phyloP scores from a whole-genome alignment of 2,113 vertebrate species.

The Laterallus jamaicensis region DNA sequence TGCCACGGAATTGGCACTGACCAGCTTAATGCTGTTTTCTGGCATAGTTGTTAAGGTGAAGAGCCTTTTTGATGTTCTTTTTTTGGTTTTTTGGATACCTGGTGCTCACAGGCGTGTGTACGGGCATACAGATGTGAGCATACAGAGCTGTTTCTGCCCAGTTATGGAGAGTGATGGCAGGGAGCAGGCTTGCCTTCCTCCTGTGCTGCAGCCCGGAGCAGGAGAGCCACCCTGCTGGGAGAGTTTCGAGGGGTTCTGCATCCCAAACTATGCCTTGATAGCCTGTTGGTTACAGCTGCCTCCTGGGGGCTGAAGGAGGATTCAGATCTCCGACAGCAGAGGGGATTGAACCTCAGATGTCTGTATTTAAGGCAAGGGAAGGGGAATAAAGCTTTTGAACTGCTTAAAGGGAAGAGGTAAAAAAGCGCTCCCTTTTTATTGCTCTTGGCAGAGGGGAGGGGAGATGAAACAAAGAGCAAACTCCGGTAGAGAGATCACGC shows the following conservation, averaged over 20 bases:
- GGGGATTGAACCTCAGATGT: not conserved
- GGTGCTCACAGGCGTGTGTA: fast-evolving
- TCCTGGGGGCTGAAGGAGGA: not conserved
- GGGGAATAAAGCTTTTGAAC: not conserved
- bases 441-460: not conserved
- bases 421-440: not conserved
- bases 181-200: not conserved
- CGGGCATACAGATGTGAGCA: not conserved
- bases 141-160: not conserved
- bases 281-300: not conserved
- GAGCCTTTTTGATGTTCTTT: not conserved
- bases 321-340: not conserved
- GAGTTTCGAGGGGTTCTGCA: not conserved
- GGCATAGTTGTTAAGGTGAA: not conserved
- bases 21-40: not conserved
- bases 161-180: fast-evolving
- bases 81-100: not conserved
- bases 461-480: not conserved
- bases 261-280: not conserved
- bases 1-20: not conserved
- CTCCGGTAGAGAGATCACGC: not conserved
- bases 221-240: not conserved
- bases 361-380: not conserved
- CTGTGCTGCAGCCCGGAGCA: not conserved
- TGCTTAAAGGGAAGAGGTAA: not conserved